These are phyloP conservation scores for Trichogramma dendrolimi DNA, from an alignment of 2,888 invertebrate species.

Conservation along the genomic window DNA sequence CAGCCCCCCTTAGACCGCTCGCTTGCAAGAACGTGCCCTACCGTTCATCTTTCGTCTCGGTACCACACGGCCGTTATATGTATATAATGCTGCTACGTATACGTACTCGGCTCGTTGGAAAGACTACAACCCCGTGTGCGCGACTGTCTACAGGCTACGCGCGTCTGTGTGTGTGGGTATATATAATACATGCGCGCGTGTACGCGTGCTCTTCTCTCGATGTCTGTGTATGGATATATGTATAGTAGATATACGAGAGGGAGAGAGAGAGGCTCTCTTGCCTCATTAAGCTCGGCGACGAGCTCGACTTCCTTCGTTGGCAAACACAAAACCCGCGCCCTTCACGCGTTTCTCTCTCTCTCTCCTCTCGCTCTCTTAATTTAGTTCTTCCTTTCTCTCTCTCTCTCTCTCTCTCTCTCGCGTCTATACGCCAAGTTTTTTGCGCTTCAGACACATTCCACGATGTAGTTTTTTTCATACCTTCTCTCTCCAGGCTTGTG, in stretches of 20 bases:
- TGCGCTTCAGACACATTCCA: not conserved
- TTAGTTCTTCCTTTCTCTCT: not conserved
- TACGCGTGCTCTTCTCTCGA: not conserved
- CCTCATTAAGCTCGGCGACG: conserved; percentile 28
- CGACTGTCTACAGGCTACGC: no score
- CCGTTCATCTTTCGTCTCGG: conserved; percentile 21
- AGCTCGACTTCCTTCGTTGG: conserved; percentile 22
- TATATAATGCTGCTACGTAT: no score
- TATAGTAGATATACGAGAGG: no score
- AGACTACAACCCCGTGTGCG: no score
- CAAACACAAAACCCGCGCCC: conserved; percentile 21
- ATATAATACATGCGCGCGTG: not conserved
- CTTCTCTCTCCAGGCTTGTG: not conserved
- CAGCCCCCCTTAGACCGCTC: not conserved
- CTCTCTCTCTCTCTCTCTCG: not conserved
- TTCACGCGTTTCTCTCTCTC: not conserved
- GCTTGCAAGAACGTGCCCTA: conserved; percentile 18
- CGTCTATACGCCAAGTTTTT: not conserved
- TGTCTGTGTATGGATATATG: no score
- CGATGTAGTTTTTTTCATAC: no score
- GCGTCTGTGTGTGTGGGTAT: no score
- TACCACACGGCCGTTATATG: not conserved
- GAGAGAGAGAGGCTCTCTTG: conserved; percentile 6
- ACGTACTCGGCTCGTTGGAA: no score
- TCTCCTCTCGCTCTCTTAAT: not conserved